A percentile compares a stretch with the other conserved stretches of the same genome.
phyloP scores from a whole-genome alignment of 2,797 vertebrate genomes.

The Diplodus puntazzo region DNA sequence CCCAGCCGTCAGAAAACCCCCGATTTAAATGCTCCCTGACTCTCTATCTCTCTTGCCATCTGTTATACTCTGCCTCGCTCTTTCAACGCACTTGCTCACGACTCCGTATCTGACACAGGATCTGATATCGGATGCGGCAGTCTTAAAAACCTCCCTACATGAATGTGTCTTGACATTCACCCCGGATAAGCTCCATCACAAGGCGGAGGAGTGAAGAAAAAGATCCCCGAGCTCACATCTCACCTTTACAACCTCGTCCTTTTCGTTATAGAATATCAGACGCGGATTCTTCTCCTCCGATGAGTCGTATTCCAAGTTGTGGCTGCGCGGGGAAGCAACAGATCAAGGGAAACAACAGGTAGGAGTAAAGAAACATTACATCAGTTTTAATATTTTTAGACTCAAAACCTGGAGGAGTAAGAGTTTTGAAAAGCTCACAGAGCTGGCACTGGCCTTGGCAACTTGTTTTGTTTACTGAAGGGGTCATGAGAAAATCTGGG shows the following conservation, averaged over 20 bases:
- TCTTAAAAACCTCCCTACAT: slow-evolving; percentile 24
- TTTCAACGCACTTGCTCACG: slow-evolving; percentile 29
- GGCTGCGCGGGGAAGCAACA: slow-evolving; percentile 70
- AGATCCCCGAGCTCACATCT: slow-evolving; percentile 37
- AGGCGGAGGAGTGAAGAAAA: neutral
- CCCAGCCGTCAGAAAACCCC: slow-evolving; percentile 23
- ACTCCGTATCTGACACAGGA: slow-evolving; percentile 37
- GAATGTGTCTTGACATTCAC: slow-evolving; percentile 28
- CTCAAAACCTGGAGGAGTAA: slow-evolving; percentile 20
- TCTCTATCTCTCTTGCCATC: slow-evolving; percentile 4
- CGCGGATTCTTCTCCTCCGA: slow-evolving; percentile 85
- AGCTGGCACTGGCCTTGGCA: slow-evolving; percentile 49
- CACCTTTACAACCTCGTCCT: slow-evolving; percentile 87
- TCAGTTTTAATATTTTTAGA: slow-evolving; percentile 45
- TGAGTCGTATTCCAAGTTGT: slow-evolving; percentile 89
- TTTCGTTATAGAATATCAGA: slow-evolving; percentile 86
- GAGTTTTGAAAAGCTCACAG: slow-evolving; percentile 38
- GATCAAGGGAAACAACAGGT: slow-evolving; percentile 80
- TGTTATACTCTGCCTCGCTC: slow-evolving; percentile 17
- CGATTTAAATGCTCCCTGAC: slow-evolving; percentile 16
- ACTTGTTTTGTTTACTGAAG: slow-evolving; percentile 38
- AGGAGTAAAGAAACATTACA: slow-evolving; percentile 24
- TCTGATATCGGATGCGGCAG: slow-evolving; percentile 48
- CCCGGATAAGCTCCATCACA: slow-evolving; percentile 20
- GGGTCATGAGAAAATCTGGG: slow-evolving; percentile 57